Evolutionary conservation across 2,888 invertebrate genomes (phyloP).

Genomic region (Himalopsyche tibetana): DNA sequence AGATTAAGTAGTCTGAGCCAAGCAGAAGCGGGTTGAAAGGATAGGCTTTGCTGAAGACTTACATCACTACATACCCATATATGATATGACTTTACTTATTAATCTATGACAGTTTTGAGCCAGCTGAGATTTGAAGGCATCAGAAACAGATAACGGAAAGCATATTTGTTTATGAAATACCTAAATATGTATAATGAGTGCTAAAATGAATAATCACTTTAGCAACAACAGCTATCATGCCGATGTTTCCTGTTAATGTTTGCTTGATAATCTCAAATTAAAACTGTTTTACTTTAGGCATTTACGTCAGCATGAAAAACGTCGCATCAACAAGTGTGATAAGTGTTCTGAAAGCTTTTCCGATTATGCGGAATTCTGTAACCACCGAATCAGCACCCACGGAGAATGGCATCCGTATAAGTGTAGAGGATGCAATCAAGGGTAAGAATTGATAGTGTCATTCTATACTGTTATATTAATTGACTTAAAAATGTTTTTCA

Average conservation of each 20-base stretch:
- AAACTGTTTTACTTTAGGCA: slow-evolving; percentile 60
- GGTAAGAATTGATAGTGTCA: slow-evolving; percentile 54
- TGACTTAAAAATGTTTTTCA: background rate
- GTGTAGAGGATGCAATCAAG: slow-evolving; percentile 65
- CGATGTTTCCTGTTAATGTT: too few relatives aligned
- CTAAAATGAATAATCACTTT: too few relatives aligned
- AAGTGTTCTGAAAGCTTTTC: slow-evolving; percentile 66
- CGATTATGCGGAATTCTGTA: slow-evolving; percentile 65
- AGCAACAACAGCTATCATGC: too few relatives aligned
- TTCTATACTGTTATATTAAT: background rate
- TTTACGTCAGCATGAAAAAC: slow-evolving; percentile 66
- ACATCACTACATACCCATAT: too few relatives aligned
- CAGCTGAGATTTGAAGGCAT: too few relatives aligned
- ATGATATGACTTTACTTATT: too few relatives aligned
- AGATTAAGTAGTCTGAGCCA: too few relatives aligned
- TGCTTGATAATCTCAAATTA: background rate
- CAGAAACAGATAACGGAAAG: background rate
- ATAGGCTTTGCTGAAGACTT: too few relatives aligned
- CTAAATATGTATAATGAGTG: background rate
- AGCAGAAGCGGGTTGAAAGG: too few relatives aligned
- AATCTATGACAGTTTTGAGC: too few relatives aligned
- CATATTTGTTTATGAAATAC: slow-evolving; percentile 25
- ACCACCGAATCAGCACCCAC: slow-evolving; percentile 65
- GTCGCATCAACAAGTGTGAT: slow-evolving; percentile 65
- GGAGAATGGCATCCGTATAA: slow-evolving; percentile 66